Percentiles rank a stretch among this genome's conserved stretches.
Evolutionary conservation across 1,140 invertebrate species (phyloP).

Genomic region (Drosophila lacteicornis): DNA sequence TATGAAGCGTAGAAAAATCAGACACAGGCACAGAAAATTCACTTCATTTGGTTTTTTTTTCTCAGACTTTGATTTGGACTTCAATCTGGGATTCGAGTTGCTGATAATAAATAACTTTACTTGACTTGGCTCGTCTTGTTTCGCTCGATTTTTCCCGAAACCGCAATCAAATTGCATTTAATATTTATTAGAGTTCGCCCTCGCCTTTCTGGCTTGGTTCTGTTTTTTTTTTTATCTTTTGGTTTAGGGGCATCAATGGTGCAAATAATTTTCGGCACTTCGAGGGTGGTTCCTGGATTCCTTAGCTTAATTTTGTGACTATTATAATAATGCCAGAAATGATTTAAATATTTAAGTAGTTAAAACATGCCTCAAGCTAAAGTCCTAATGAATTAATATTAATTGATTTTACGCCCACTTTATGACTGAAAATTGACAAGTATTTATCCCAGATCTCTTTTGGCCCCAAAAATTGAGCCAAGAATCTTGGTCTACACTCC

Average conservation of each 20-base stretch:
- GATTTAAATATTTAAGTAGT: constrained; percentile 25
- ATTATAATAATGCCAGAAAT: neutral
- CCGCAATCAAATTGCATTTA: constrained; percentile 81
- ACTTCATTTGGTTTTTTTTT: constrained; percentile 39
- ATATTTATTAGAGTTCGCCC: constrained; percentile 65
- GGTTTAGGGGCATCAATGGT: constrained; percentile 33
- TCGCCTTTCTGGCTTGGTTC: neutral
- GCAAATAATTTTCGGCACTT: constrained; percentile 20
- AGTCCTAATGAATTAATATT: neutral
- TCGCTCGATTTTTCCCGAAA: constrained; percentile 31
- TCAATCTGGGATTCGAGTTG: constrained; percentile 36
- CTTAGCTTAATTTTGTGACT: too few relatives aligned
- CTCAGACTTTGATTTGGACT: constrained; percentile 38
- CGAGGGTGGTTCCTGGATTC: neutral
- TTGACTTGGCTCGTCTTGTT: neutral
- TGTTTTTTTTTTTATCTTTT: constrained; percentile 2
- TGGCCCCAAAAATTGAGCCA: neutral
- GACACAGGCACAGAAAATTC: constrained; percentile 37
- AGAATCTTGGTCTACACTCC: neutral
- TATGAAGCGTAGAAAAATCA: constrained; percentile 53
- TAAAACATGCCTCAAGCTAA: neutral
- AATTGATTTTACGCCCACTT: constrained; percentile 7
- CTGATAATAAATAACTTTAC: constrained; percentile 49
- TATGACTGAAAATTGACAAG: neutral
- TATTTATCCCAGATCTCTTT: neutral